Percentiles rank a stretch among this genome's conserved stretches.
phyloP scores from a whole-genome alignment of 2,113 vertebrate genomes.

The Salvelinus fontinalis region DNA sequence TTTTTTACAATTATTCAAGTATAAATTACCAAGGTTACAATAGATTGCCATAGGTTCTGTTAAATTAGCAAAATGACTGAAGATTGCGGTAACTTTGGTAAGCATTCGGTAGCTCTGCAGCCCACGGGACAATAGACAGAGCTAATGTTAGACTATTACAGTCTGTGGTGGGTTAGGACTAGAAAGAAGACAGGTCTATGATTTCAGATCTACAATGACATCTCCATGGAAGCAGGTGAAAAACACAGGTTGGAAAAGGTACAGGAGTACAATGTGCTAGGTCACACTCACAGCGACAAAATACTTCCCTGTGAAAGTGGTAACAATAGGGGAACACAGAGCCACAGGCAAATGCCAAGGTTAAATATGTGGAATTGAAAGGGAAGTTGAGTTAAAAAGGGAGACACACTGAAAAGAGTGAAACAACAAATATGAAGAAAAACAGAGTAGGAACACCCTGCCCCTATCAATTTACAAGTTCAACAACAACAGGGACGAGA shows the following conservation, averaged over 20 bases:
- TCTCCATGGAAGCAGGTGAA: slow-evolving; percentile 15
- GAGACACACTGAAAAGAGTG: background rate
- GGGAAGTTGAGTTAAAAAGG: background rate
- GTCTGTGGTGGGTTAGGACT: slow-evolving; percentile 18
- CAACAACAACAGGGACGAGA: background rate
- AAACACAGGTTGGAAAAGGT: slow-evolving; percentile 46
- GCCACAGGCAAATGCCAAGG: slow-evolving; percentile 16
- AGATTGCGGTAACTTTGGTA: no score
- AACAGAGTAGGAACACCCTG: background rate
- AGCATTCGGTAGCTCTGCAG: no score
- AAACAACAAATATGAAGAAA: background rate
- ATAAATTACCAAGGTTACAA: no score
- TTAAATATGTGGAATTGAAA: slow-evolving; percentile 22
- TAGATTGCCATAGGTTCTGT: no score
- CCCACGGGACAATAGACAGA: background rate
- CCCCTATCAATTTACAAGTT: background rate
- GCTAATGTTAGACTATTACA: background rate
- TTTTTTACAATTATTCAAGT: no score
- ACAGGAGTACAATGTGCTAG: slow-evolving; percentile 31
- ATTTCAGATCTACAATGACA: slow-evolving; percentile 58
- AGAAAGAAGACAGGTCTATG: slow-evolving; percentile 36
- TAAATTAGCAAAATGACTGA: no score
- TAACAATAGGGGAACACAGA: slow-evolving; percentile 23
- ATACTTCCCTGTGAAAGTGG: slow-evolving; percentile 20
- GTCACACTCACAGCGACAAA: slow-evolving; percentile 31